Percentiles rank a stretch among this genome's conserved stretches.
phyloP scores from a whole-genome alignment of 2,888 invertebrate species.

The Tetanocera ferruginea region DNA sequence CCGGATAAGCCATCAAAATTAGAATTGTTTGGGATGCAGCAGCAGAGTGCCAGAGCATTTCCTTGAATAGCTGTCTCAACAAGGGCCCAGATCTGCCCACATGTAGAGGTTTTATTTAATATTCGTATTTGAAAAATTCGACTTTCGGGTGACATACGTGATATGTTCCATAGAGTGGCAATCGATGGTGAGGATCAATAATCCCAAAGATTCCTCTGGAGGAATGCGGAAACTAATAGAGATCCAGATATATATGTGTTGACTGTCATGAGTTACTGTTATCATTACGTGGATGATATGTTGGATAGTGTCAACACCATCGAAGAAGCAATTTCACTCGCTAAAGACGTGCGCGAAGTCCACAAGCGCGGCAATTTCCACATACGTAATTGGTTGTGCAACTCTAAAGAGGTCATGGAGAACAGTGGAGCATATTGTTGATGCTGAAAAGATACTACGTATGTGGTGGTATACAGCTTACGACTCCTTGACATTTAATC shows the following conservation, averaged over 20 bases:
- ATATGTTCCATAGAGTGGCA: slow-evolving; percentile 7
- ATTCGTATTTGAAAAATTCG: slow-evolving; percentile 59
- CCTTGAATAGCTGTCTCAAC: slow-evolving; percentile 54
- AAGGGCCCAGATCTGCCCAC: slow-evolving; percentile 56
- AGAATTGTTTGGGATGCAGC: background rate
- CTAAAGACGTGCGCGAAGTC: no score
- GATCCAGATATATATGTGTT: slow-evolving; percentile 35
- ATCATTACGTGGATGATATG: no score
- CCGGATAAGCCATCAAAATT: background rate
- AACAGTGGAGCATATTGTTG: no score
- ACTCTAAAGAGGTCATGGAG: no score
- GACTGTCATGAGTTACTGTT: slow-evolving; percentile 36
- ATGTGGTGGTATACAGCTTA: background rate
- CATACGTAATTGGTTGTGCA: no score
- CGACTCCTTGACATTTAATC: background rate
- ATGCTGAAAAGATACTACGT: background rate
- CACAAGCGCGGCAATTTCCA: no score
- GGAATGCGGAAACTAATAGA: slow-evolving; percentile 27
- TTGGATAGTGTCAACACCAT: background rate
- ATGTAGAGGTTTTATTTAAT: slow-evolving; percentile 54
- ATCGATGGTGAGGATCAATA: slow-evolving; percentile 54
- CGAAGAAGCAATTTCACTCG: no score
- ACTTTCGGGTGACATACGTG: slow-evolving; percentile 36
- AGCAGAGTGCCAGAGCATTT: slow-evolving; percentile 44
- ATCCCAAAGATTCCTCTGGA: slow-evolving; percentile 55